Conservation (phyloP, 2,888 invertebrate species). For the Nymphalis urticae region DNA sequence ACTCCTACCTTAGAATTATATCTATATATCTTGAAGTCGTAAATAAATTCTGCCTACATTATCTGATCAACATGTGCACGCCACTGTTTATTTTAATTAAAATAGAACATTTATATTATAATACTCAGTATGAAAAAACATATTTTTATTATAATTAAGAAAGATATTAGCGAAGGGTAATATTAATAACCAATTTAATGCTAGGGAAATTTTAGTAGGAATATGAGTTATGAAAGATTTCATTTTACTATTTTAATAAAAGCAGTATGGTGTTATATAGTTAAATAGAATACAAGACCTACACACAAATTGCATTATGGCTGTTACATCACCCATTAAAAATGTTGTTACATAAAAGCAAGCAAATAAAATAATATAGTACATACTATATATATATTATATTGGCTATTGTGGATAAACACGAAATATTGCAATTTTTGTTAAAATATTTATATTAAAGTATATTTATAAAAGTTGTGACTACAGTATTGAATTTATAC, state of each 20-base stretch:
- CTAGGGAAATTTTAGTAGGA: neutral
- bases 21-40: too few relatives aligned
- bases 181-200: constrained; percentile 7
- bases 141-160: constrained; percentile 29
- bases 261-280: constrained; percentile 12
- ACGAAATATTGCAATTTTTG: constrained; percentile 8
- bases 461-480: too few relatives aligned
- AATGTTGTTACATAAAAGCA: constrained; percentile 48
- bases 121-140: neutral
- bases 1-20: too few relatives aligned
- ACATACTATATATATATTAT: constrained; percentile 4
- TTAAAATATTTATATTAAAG: too few relatives aligned
- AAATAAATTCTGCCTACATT: too few relatives aligned
- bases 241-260: constrained; percentile 11
- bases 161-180: constrained; percentile 23
- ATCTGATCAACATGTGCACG: neutral
- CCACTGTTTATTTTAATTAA: neutral
- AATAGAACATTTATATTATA: neutral
- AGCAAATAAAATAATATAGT: constrained; percentile 45
- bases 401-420: constrained; percentile 30
- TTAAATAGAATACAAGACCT: constrained; percentile 26
- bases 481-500: too few relatives aligned
- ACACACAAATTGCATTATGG: constrained; percentile 63
- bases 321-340: constrained; percentile 77
- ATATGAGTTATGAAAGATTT: constrained; percentile 4